Conservation (phyloP, 2,797 vertebrate genomes). For the Neosilurus mollespiculum region DNA sequence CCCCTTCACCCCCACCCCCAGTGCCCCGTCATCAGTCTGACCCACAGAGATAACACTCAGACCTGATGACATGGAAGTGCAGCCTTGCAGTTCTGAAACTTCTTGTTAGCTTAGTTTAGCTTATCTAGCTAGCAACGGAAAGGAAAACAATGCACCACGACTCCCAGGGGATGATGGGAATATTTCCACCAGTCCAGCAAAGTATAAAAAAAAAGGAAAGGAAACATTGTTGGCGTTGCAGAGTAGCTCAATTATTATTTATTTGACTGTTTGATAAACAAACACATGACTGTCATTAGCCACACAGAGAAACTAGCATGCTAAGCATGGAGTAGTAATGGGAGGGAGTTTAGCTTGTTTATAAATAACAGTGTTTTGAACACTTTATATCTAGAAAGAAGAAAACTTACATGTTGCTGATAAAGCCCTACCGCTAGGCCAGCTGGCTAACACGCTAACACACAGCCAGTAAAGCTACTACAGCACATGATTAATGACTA, state of each 20-base stretch:
- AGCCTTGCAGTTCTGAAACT: neutral
- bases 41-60: neutral
- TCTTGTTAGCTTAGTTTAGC: neutral
- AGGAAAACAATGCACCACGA: too few species aligned
- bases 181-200: neutral
- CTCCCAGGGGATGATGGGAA: neutral
- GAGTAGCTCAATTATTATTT: neutral
- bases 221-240: neutral
- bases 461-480: neutral
- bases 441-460: neutral
- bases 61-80: neutral
- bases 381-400: neutral
- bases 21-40: neutral
- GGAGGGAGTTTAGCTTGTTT: neutral
- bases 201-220: too few species aligned
- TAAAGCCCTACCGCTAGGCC: neutral
- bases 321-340: neutral
- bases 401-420: neutral
- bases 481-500: neutral
- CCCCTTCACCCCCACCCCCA: neutral
- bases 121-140: neutral
- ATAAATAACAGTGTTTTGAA: neutral
- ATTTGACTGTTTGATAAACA: neutral
- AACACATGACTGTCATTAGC: neutral
- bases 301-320: neutral